These are phyloP conservation scores for Andrena trimmerana DNA, from an alignment of 2,888 invertebrate genomes.

Conservation along the genomic window DNA sequence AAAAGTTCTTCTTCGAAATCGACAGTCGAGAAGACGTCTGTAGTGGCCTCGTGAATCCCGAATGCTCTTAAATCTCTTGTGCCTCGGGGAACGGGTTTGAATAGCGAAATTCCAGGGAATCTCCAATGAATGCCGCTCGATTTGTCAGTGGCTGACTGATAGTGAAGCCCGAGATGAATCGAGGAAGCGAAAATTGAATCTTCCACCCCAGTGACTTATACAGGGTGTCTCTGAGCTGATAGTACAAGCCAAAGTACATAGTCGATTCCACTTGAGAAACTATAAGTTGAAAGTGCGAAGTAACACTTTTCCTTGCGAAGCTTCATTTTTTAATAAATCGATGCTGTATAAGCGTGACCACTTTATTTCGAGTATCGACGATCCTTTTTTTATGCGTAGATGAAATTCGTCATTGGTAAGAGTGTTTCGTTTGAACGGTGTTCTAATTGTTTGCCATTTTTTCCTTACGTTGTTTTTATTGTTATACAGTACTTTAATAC, in stretches of 20 bases:
- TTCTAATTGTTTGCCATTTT: background rate
- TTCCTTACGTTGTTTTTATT: background rate
- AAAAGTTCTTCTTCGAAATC: constrained; percentile 47
- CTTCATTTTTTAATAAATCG: too few species aligned
- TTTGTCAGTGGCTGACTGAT: constrained; percentile 8
- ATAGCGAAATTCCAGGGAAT: constrained; percentile 1
- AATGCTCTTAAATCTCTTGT: constrained; percentile 14
- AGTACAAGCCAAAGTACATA: too few species aligned
- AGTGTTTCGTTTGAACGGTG: background rate
- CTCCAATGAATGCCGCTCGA: background rate
- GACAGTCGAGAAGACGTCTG: constrained; percentile 23
- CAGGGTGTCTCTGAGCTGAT: background rate
- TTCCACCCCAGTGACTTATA: background rate
- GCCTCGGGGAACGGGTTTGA: background rate
- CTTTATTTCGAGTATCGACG: too few species aligned
- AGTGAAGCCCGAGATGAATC: background rate
- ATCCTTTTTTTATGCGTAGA: too few species aligned
- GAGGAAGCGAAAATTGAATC: constrained; percentile 2
- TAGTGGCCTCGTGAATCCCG: constrained; percentile 15
- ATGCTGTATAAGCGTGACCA: too few species aligned
- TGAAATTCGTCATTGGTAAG: background rate
- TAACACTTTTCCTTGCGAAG: too few species aligned
- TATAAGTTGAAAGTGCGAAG: too few species aligned
- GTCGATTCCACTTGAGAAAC: too few species aligned
- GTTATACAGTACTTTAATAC: background rate